These are phyloP conservation scores for Enteromius afrohamiltoni DNA, from an alignment of 2,797 vertebrate species.

Conservation along the genomic window DNA sequence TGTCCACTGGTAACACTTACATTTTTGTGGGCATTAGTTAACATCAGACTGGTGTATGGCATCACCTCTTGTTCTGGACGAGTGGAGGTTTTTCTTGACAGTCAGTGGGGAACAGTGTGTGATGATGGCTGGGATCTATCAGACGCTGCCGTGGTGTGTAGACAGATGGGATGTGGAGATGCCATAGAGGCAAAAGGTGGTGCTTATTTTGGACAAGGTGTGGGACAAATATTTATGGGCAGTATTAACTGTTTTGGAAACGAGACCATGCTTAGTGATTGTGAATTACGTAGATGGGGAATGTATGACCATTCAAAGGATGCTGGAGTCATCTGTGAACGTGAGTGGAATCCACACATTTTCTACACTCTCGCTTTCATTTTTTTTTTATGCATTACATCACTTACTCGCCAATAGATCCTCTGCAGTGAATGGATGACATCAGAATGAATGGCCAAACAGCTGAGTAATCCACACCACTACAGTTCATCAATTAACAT, in stretches of 20 bases:
- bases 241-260: conserved; percentile 14
- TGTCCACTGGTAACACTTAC: background rate
- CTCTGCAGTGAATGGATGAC: background rate
- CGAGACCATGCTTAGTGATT: background rate
- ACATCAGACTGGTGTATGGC: conserved; percentile 1
- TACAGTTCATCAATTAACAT: background rate
- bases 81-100: conserved; percentile 11
- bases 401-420: background rate
- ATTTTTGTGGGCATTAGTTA: background rate
- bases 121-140: conserved; percentile 8
- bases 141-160: conserved; percentile 1
- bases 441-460: background rate
- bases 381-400: background rate
- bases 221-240: background rate
- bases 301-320: conserved; percentile 11
- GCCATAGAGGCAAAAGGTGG: background rate
- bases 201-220: conserved; percentile 6
- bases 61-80: conserved; percentile 9
- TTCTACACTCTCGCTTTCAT: background rate
- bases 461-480: background rate
- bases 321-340: conserved; percentile 22
- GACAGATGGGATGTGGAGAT: conserved; percentile 26
- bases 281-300: background rate
- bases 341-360: background rate
- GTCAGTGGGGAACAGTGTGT: background rate